Evolutionary conservation across 2,888 invertebrate genomes (phyloP), one percentile per base, ranked within the genome.

Genomic region (Cryptus armator): DNA sequence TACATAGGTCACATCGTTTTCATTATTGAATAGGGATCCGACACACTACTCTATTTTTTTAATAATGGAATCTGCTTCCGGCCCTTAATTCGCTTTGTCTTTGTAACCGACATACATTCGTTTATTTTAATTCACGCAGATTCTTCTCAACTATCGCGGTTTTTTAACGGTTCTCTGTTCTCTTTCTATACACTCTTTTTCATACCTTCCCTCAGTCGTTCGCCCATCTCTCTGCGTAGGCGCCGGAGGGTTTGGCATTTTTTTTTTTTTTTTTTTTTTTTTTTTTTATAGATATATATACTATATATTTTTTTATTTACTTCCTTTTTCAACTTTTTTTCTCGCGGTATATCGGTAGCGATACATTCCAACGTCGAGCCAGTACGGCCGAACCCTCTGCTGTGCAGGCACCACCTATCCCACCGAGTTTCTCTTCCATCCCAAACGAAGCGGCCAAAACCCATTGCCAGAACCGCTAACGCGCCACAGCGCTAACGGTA

Each of bases 41-140:
- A 2, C 16, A 9, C 9, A 10, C 0, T 12, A 3, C 56, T 56
- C 10, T 4, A 19, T 56, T 56, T 53, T 29, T 59, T 59, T 67
- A 70, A 10, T 46, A n/a, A 46, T 48, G 51, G 59, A 32, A 53
- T 87, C 29, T 32, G 14, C 14, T 32, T 29, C 29, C 29, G 59
- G 32, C 6, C 59, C 14, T 48, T 48, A 12, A 59, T 59, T 59
- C 10, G 6, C n/a, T 24, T 59, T 59, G 12, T 7, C 29, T 5
- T 83, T 85, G 37, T 37, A 37, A 37, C 37, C 37, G 37, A 37
- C 82, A 24, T 70, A 79, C 86, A 88, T 87, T 85, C 86, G 86
- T 87, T 88, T 87, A 88, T 89, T 89, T 89, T 88, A 87, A 88
- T 88, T 88, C 86, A 85, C 85, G 81, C 83, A 81, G 59, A 84